Evolutionary conservation across 1,140 invertebrate species (phyloP), one percentile per base, ranked within the genome.

Genomic region (Bombus vancouverensis): DNA sequence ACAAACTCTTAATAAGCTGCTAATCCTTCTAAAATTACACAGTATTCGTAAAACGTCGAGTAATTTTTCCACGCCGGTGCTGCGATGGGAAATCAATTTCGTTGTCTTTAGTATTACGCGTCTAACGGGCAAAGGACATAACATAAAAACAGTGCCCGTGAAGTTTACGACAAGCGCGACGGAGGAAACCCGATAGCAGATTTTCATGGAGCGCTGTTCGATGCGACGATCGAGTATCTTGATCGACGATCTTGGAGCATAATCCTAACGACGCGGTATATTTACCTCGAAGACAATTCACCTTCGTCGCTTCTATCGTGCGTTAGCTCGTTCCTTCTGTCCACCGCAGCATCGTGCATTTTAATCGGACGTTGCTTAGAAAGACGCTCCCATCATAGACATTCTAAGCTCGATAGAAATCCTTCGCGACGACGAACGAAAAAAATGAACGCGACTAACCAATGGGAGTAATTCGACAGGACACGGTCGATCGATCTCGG

Each of bases 401-500:
- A 12, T n/a, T 34, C 75, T 10, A 68, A 1, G 32, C 32, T 47
- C n/a, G 65, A 79, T 70, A 44, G 78, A 80, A 70, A 47, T 68
- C 4, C 57, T 42, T 9, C 12, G n/a, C 9, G 25, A 68, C 18
- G 34, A 68, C 3, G 6, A 18, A 34, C 1, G 13, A 22, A 10
- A 57, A n/a, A 1, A 34, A 18, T 3, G 0, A 25, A 42, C 2
- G 10, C 39, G 28, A 28, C 12, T 37, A 18, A 15, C 66, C 44
- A 71, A 71, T 39, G n/a, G 53, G 12, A 81, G 28, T 44, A 77
- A 83, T 57, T 83, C 28, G 37, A 78, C 37, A 18, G 39, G 82
- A 74, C 71, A 84, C 75, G 82, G 37, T 84, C 75, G 75, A 84
- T 71, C 75, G 82, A 71, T 57, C 47, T 25, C 37, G 65, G 62